A percentile compares a stretch with the other conserved stretches of the same genome.
These are phyloP conservation scores for Amblyornis subalaris DNA, from an alignment of 2,113 vertebrate genomes.

Conservation along the genomic window DNA sequence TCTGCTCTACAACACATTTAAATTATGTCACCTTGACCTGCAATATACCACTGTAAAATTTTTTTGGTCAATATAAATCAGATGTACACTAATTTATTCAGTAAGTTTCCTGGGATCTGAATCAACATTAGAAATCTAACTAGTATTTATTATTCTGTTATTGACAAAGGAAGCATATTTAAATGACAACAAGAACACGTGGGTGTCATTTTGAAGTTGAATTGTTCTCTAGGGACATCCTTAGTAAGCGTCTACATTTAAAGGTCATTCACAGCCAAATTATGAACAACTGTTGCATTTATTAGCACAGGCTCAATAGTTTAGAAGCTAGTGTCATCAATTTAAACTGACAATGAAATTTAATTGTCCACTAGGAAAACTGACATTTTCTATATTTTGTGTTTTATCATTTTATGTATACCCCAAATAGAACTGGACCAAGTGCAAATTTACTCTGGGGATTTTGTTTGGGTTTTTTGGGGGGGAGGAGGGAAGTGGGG, in stretches of 20 bases:
- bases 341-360: conserved; percentile 71
- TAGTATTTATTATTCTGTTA: conserved; percentile 80
- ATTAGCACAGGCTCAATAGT: conserved; percentile 73
- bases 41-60: conserved; percentile 68
- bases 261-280: conserved; percentile 78
- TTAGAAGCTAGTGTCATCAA: conserved; percentile 63
- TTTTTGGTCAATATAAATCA: conserved; percentile 79
- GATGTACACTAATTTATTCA: conserved; percentile 78
- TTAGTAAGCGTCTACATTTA: conserved; percentile 70
- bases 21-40: conserved; percentile 78
- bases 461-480: background rate
- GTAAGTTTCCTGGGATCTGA: conserved; percentile 68
- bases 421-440: background rate
- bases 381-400: background rate
- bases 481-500: too few relatives aligned
- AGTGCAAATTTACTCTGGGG: background rate
- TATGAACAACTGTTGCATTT: conserved; percentile 83
- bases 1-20: conserved; percentile 67
- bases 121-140: conserved; percentile 83
- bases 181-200: conserved; percentile 78
- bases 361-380: conserved; percentile 57
- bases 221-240: conserved; percentile 73
- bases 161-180: conserved; percentile 79
- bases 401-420: background rate
- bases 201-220: conserved; percentile 78